Evolutionary conservation across 2,797 vertebrate species (phyloP), one percentile per base, ranked within the genome.

Genomic region (Dipus sagitta): DNA sequence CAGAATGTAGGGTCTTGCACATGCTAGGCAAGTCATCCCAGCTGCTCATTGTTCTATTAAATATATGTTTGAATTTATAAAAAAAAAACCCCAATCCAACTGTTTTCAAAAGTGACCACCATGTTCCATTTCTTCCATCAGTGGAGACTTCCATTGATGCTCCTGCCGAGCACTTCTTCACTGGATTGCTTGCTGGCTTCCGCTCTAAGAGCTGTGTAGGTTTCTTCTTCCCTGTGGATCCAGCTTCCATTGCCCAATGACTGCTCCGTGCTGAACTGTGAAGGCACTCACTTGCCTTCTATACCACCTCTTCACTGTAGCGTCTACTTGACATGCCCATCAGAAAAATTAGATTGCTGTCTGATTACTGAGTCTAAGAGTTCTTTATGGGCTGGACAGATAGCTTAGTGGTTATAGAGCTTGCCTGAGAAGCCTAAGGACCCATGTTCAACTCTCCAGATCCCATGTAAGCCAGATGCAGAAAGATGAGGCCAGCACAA

Each of bases 301-400:
- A n/a, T 28, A 60, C 42, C 28, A 93, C 86, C 86, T 84, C 64
- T 78, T 72, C 15, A 62, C 24, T 26, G 21, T 26, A 91, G 11
- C 30, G 14, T 89, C 78, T 65, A 26, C 26, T 89, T 68, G 68
- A 88, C 79, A 70, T 74, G 20, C 65, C 34, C 64, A 88, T 62
- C 92, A 86, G 13, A 26, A 58, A 90, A 86, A 88, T 68, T 34
- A 88, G 42, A 23, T 78, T 70, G n/a, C 21, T 80, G 81, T 70
- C 58, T 95, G 88, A 21, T 34, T 93, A 87, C 34, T 94, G 64
- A 87, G 20, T 90, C 83, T 75, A 60, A 88, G 28, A 58, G 8
- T 75, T 78, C 26, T 85, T 88, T 83, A 24, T 76, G 68, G 86
- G 47, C 8, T 9, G 8, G 47, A 47, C 6, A 47, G 47, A 47